Percentiles rank a stretch among this genome's conserved stretches.
phyloP scores from a whole-genome alignment of 2,888 invertebrate genomes.

The Parnassius orleans region DNA sequence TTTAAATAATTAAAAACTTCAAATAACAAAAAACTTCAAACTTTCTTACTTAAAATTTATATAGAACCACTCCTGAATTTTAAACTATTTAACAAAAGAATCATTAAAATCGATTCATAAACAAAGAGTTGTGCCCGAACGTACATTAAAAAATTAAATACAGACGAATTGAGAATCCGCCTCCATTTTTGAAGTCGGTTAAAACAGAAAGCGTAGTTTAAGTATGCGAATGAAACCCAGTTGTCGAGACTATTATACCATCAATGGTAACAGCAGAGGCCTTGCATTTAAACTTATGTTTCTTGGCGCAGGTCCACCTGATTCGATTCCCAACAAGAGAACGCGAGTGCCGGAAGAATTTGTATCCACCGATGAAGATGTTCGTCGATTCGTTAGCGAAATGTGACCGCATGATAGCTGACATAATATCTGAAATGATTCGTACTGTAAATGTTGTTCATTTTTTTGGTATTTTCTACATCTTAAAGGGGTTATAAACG shows the following conservation, averaged over 20 bases:
- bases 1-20: no score
- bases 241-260: slow-evolving; percentile 60
- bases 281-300: slow-evolving; percentile 68
- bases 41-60: no score
- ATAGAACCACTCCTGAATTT: no score
- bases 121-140: not conserved
- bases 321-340: slow-evolving; percentile 66
- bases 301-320: slow-evolving; percentile 71
- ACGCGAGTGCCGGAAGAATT: slow-evolving; percentile 68
- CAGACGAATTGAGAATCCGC: no score
- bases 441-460: slow-evolving; percentile 1
- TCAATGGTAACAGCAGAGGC: slow-evolving; percentile 67
- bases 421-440: slow-evolving; percentile 48
- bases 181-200: no score
- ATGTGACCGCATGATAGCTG: slow-evolving; percentile 55
- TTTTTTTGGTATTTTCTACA: not conserved
- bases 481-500: no score
- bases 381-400: slow-evolving; percentile 57
- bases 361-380: slow-evolving; percentile 64
- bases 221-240: slow-evolving; percentile 58
- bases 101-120: no score
- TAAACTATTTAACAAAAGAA: no score
- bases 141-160: not conserved
- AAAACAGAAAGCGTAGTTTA: slow-evolving; percentile 21
- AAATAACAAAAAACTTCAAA: no score